Conservation (phyloP, 2,113 vertebrate species). For the Clarias gariepinus region DNA sequence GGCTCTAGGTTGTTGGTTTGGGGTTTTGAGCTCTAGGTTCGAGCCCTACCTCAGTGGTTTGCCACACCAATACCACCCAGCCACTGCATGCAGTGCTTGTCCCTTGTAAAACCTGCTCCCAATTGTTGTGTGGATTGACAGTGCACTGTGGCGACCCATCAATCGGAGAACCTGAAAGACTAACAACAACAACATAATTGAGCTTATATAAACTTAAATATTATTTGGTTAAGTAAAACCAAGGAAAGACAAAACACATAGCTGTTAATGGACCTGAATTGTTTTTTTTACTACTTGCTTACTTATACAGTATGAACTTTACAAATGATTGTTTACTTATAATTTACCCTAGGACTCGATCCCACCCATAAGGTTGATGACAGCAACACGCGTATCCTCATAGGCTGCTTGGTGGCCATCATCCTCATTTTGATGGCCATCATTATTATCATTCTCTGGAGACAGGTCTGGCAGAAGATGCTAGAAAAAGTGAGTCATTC, state of each 20-base stretch:
- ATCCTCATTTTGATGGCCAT: constrained; percentile 92
- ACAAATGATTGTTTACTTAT: not conserved
- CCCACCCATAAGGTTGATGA: constrained; percentile 93
- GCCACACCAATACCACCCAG: too few relatives aligned
- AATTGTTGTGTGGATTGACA: too few relatives aligned
- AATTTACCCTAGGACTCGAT: constrained; percentile 68
- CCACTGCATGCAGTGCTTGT: too few relatives aligned
- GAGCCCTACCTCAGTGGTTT: too few relatives aligned
- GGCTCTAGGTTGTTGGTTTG: too few relatives aligned
- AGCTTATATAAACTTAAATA: not conserved
- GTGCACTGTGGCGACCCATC: too few relatives aligned
- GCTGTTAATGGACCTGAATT: not conserved
- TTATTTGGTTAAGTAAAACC: not conserved
- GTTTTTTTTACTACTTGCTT: not conserved
- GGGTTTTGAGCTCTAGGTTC: too few relatives aligned
- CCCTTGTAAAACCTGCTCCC: too few relatives aligned
- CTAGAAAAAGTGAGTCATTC: constrained; percentile 84
- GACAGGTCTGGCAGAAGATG: constrained; percentile 98
- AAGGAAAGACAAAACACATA: not conserved
- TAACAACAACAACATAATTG: too few relatives aligned
- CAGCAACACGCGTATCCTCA: constrained; percentile 91
- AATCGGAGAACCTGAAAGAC: too few relatives aligned
- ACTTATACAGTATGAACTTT: not conserved
- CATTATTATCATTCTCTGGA: constrained; percentile 96
- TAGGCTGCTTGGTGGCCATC: constrained; percentile 94